Evolutionary conservation across 2,888 invertebrate genomes (phyloP).

Genomic region (Leptura quadrifasciata): DNA sequence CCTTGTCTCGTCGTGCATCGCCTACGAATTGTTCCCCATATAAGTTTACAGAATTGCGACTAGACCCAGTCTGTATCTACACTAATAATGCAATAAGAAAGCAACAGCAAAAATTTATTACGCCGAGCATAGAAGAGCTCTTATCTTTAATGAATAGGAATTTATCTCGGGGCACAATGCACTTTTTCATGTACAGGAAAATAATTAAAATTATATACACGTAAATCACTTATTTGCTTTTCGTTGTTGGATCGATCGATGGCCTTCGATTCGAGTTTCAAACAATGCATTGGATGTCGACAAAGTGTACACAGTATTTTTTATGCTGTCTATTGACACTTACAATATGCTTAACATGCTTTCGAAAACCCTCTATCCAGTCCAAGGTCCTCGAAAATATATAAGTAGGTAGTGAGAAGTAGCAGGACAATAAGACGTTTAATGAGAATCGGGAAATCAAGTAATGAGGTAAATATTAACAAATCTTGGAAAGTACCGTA

Average conservation of each 20-base stretch:
- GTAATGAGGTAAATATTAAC: too few species aligned
- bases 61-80: slow-evolving; percentile 31
- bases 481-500: too few species aligned
- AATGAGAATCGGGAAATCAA: too few species aligned
- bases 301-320: neutral
- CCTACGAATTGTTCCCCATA: slow-evolving; percentile 46
- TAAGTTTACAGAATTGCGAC: slow-evolving; percentile 41
- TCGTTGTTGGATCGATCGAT: neutral
- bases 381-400: too few species aligned
- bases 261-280: neutral
- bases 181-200: slow-evolving; percentile 16
- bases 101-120: slow-evolving; percentile 33
- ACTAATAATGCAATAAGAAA: slow-evolving; percentile 35
- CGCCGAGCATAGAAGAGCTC: slow-evolving; percentile 15
- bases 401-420: too few species aligned
- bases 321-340: neutral
- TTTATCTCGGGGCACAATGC: slow-evolving; percentile 26
- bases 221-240: neutral
- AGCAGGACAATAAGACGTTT: too few species aligned
- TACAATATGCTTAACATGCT: too few species aligned
- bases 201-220: slow-evolving; percentile 24
- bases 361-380: too few species aligned
- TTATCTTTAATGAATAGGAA: slow-evolving; percentile 36
- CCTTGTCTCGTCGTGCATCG: slow-evolving; percentile 52
- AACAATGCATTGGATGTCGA: neutral